Evolutionary conservation across 2,113 vertebrate species (phyloP).

Genomic region (Tricholaema leucomelas): DNA sequence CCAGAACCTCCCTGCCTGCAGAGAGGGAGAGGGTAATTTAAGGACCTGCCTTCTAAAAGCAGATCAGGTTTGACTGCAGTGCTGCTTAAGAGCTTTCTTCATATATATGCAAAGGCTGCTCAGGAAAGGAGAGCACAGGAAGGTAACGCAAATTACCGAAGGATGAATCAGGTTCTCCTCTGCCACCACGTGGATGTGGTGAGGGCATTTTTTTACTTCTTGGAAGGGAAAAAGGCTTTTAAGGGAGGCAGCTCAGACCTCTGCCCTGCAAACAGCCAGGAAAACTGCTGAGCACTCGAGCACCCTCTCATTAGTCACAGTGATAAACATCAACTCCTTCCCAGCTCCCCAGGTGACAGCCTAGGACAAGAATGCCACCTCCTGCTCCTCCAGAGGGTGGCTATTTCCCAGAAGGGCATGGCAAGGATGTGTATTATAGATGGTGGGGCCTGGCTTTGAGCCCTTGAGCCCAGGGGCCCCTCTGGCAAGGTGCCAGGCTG

Average conservation of each 20-base stretch:
- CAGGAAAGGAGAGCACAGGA: background rate
- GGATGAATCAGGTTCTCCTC: constrained; percentile 32
- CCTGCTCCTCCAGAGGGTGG: background rate
- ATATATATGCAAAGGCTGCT: constrained; percentile 42
- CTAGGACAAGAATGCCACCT: background rate
- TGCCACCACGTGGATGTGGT: background rate
- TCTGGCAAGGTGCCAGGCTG: background rate
- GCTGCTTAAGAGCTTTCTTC: constrained; percentile 29
- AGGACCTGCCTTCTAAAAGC: constrained; percentile 62
- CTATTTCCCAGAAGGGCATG: background rate
- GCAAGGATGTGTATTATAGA: background rate
- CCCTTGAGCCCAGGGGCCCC: background rate
- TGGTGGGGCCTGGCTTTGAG: background rate
- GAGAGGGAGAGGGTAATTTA: constrained; percentile 53
- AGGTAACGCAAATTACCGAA: constrained; percentile 19
- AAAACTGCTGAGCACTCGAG: background rate
- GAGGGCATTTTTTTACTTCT: background rate
- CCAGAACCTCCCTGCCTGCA: constrained; percentile 29
- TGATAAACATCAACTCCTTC: background rate
- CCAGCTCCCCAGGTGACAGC: background rate
- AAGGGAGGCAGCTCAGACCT: background rate
- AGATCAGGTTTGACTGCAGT: constrained; percentile 65
- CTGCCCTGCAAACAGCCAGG: background rate
- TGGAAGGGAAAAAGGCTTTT: background rate
- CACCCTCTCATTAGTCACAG: background rate